Conservation (phyloP, 2,797 vertebrate genomes). For the Onychomys arenicola region DNA sequence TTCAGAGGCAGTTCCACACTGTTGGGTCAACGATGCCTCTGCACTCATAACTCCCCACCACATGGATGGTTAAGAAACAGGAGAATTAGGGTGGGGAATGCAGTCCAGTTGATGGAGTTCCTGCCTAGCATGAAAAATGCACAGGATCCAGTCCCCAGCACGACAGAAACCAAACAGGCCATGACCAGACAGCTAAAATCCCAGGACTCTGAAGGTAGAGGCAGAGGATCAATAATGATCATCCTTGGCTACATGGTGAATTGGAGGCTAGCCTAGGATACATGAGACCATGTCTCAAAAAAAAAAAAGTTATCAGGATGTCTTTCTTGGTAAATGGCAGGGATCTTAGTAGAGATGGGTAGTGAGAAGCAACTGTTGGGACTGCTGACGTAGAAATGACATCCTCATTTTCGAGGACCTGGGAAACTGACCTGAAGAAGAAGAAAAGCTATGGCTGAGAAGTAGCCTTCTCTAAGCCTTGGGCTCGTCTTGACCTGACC, state of each 20-base stretch:
- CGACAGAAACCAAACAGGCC: neutral
- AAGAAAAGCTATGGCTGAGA: neutral
- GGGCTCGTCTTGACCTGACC: neutral
- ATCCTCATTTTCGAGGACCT: neutral
- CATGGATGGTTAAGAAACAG: neutral
- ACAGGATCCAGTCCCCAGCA: neutral
- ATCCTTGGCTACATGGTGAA: neutral
- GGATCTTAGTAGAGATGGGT: neutral
- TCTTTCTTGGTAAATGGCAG: neutral
- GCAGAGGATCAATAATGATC: neutral
- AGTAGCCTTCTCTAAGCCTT: neutral
- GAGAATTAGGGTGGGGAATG: neutral
- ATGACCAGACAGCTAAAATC: neutral
- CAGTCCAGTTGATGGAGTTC: neutral
- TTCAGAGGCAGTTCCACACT: neutral
- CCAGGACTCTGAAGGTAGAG: neutral
- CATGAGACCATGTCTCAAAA: neutral
- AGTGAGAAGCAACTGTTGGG: neutral
- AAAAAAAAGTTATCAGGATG: neutral
- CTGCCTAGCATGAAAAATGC: neutral
- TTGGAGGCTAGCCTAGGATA: neutral
- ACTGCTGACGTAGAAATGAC: neutral
- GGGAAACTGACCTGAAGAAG: neutral
- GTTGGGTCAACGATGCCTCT: neutral
- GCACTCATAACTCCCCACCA: neutral